Percentiles rank a stretch among this genome's conserved stretches.
phyloP scores from a whole-genome alignment of 2,113 vertebrate genomes.

The Manacus vitellinus region DNA sequence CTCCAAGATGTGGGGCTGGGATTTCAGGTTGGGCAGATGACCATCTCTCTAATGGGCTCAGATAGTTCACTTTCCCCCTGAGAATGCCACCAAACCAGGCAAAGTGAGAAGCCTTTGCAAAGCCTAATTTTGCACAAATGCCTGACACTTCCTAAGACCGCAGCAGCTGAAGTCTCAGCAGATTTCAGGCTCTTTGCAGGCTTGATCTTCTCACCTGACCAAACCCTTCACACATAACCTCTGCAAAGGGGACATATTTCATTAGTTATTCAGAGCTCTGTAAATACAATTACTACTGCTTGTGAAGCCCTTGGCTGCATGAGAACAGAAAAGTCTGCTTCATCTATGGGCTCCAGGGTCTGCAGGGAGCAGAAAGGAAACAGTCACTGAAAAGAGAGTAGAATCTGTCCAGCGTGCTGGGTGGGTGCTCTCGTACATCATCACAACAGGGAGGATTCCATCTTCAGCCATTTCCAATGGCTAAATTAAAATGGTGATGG shows the following conservation, averaged over 20 bases:
- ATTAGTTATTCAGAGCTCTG: neutral
- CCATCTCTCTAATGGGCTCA: neutral
- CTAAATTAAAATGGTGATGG: neutral
- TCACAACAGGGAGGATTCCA: fast-evolving
- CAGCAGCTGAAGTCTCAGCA: neutral
- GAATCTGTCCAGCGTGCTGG: neutral
- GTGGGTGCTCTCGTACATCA: neutral
- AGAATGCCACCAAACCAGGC: neutral
- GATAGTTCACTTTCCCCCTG: neutral
- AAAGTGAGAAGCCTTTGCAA: neutral
- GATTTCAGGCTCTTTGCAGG: neutral
- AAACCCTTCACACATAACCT: neutral
- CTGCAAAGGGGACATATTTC: fast-evolving
- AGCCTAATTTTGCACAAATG: neutral
- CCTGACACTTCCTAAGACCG: neutral
- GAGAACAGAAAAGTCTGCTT: neutral
- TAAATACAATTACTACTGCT: neutral
- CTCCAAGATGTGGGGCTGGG: neutral
- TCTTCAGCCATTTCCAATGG: neutral
- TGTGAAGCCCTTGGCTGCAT: neutral
- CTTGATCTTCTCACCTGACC: neutral
- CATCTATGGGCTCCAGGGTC: neutral
- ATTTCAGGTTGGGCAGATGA: neutral
- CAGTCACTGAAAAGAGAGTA: neutral
- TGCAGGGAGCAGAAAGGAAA: neutral